Evolutionary conservation across 1,140 invertebrate genomes (phyloP), one percentile per base, ranked within the genome.

Genomic region (Anastatus disparis): DNA sequence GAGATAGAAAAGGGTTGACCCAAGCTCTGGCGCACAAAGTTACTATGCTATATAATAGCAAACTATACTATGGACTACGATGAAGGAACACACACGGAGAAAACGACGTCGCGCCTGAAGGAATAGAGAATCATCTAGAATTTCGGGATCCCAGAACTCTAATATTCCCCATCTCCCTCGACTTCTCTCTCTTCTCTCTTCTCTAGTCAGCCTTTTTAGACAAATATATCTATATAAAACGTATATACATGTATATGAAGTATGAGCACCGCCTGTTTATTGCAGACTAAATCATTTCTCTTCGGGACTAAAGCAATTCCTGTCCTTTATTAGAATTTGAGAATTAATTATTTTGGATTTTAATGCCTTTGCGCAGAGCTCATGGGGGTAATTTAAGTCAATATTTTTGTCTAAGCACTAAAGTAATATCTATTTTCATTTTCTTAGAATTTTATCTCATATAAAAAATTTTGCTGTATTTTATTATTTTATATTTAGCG

Each of bases 111-210:
- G 68, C 42, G 62, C 50, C 62, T 31, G 62, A 71, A 71, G 70
- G 70, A 71, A 59, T 35, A 58, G n/a, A n/a, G 62, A 72, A 55
- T 63, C 70, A 72, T 76, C 72, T 73, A 59, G 64, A 76, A 73
- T 73, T 78, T 75, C 52, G 62, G 59, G 10, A 31, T 35, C 52
- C 35, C 66, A 20, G 24, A 40, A 52, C 38, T 62, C 67, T 70
- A 70, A 70, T 70, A 46, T 63, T 50, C 24, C 9, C 55, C 42
- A 46, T 63, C 59, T 24, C 9, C 55, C 42, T 26, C 53, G 40
- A 10, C 17, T 8, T n/a, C 62, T 2, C 29, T n/a, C n/a, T n/a
- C n/a, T n/a, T n/a, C n/a, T n/a, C n/a, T n/a, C n/a, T 31, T 17
- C 13, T 15, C 52, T 55, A n/a, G n/a, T n/a, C n/a, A n/a, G n/a